A percentile compares a stretch with the other conserved stretches of the same genome.
phyloP scores from a whole-genome alignment of 37 sponge, comb jelly and placozoan species.

The Tethya wilhelma region DNA sequence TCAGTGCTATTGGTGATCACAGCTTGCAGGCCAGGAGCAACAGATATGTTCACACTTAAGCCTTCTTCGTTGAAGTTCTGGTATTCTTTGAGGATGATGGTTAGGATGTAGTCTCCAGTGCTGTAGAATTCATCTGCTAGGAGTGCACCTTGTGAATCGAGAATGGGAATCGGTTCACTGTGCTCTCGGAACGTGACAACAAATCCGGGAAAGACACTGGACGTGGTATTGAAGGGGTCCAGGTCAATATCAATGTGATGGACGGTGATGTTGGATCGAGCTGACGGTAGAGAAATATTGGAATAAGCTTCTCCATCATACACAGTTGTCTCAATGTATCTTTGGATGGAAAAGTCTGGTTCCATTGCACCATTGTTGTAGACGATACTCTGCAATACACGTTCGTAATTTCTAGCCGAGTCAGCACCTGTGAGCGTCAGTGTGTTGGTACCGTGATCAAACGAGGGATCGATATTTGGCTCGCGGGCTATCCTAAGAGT shows the following conservation, averaged over 20 bases:
- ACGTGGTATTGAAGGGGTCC: slow-evolving; percentile 65
- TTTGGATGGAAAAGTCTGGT: slow-evolving; percentile 52
- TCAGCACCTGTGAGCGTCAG: slow-evolving; percentile 76
- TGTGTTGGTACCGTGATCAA: slow-evolving; percentile 25
- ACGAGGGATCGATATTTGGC: slow-evolving; percentile 80
- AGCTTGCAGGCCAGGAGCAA: neutral
- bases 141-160: slow-evolving; percentile 64
- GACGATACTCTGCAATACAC: slow-evolving; percentile 68
- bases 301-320: slow-evolving; percentile 75
- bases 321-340: slow-evolving; percentile 43
- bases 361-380: slow-evolving; percentile 59
- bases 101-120: slow-evolving; percentile 53
- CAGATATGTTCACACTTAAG: slow-evolving; percentile 36
- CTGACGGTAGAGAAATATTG: slow-evolving; percentile 26
- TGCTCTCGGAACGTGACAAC: slow-evolving; percentile 58
- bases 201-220: slow-evolving; percentile 46
- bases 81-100: slow-evolving; percentile 39
- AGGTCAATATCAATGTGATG: slow-evolving; percentile 90
- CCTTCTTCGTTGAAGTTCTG: slow-evolving; percentile 64
- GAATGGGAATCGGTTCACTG: slow-evolving; percentile 53
- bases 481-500: slow-evolving; percentile 77
- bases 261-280: slow-evolving; percentile 54
- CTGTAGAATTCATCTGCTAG: slow-evolving; percentile 48
- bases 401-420: slow-evolving; percentile 78
- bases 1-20: neutral